Conservation (phyloP, 2,888 invertebrate genomes). For the Agrenia bidenticulata region DNA sequence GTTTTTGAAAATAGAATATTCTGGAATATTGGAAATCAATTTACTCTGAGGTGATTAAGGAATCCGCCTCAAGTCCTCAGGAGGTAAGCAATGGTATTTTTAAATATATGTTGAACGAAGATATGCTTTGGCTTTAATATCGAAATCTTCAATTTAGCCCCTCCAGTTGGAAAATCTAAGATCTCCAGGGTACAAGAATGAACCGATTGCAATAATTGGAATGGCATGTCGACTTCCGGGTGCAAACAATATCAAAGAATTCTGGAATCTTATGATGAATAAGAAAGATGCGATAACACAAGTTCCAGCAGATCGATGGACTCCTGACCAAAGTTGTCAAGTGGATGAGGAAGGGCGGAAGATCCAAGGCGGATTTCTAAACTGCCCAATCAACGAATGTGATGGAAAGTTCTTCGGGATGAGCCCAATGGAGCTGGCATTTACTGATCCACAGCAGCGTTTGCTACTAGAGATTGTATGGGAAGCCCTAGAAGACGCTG, state of each 20-base stretch:
- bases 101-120: no score
- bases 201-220: slow-evolving; percentile 37
- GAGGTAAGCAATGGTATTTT: no score
- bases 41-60: no score
- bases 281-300: slow-evolving; percentile 22
- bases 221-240: slow-evolving; percentile 37
- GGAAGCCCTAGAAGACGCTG: slow-evolving; percentile 63
- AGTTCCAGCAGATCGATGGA: slow-evolving; percentile 11
- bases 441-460: slow-evolving; percentile 88
- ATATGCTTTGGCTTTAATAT: no score
- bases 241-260: slow-evolving; percentile 31
- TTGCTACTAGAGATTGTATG: slow-evolving; percentile 84
- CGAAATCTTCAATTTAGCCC: no score
- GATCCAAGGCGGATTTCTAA: slow-evolving; percentile 16
- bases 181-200: neutral
- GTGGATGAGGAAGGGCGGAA: neutral
- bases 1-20: no score
- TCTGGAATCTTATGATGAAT: slow-evolving; percentile 34
- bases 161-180: no score
- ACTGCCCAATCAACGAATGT: slow-evolving; percentile 61
- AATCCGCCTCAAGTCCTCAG: no score
- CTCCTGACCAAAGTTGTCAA: no score
- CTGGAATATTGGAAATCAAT: no score
- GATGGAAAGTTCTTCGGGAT: slow-evolving; percentile 88
- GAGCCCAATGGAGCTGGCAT: slow-evolving; percentile 85